These are phyloP conservation scores for Prinia subflava DNA, from an alignment of 2,113 vertebrate species.

Conservation along the genomic window DNA sequence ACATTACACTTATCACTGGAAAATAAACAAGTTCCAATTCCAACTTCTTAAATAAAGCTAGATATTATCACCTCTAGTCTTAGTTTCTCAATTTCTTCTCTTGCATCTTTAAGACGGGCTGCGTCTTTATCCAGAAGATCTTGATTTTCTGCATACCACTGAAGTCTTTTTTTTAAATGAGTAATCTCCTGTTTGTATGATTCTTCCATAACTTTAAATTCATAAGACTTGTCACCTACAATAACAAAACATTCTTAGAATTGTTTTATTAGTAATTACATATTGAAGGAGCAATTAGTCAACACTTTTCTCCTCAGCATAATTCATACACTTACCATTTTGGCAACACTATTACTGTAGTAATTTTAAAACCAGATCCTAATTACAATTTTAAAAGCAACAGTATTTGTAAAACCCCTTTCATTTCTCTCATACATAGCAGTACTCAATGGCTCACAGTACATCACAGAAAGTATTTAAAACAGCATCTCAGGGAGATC, in stretches of 20 bases:
- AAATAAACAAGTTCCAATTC: not conserved
- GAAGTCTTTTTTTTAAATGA: slow-evolving; percentile 81
- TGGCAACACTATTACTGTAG: not conserved
- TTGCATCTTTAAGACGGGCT: slow-evolving; percentile 80
- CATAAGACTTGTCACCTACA: slow-evolving; percentile 81
- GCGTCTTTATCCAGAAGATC: slow-evolving; percentile 88
- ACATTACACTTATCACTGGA: not conserved
- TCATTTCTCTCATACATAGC: not conserved
- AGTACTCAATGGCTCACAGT: not conserved
- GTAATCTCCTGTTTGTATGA: slow-evolving; percentile 82
- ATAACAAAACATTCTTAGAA: not conserved
- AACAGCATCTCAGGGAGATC: not conserved
- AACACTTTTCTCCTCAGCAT: not conserved
- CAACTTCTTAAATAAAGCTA: not conserved
- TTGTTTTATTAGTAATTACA: not conserved
- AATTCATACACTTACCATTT: not conserved
- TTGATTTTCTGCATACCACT: slow-evolving; percentile 94
- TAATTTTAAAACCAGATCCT: not conserved
- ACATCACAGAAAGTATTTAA: not conserved
- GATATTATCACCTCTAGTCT: slow-evolving; percentile 77
- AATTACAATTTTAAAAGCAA: not conserved
- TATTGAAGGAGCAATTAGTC: not conserved
- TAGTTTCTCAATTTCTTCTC: slow-evolving; percentile 81
- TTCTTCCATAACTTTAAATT: slow-evolving; percentile 82
- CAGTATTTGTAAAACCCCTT: not conserved